Evolutionary conservation across 2,797 vertebrate genomes (phyloP), one percentile per base, ranked within the genome.

Genomic region (Margarornis squamiger): DNA sequence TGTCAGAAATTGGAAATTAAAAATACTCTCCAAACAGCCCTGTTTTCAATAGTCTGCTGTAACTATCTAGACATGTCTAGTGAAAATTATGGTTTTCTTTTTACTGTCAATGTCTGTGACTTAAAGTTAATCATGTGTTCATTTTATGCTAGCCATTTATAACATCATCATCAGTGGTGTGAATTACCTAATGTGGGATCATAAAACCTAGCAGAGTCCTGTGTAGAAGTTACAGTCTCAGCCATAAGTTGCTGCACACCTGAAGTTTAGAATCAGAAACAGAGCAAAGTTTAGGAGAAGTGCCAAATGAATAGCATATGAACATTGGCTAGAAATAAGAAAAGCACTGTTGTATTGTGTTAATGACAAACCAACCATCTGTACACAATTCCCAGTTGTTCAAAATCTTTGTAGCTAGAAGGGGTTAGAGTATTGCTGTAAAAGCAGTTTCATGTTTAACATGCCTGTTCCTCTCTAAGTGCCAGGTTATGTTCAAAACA

Each of bases 211-310:
- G 63, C 54, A 68, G 57, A 95, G 73, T 83, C 67, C 59, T 38
- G 34, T 65, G 27, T 26, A 91, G 75, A 85, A 91, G 41, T 93
- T 32, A 48, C 36, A 95, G 45, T 15, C n/a, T 77, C 95, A 90
- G 46, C 9, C 8, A 15, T 85, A 87, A 96, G 39, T 82, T 86
- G 85, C 92, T 48, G 81, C 39, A 73, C 84, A 96, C 90, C 94
- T 83, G 93, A 96, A 90, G 89, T 91, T 96, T 96, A 77, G 84
- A 94, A 93, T 93, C 70, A 96, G 88, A 97, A 97, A 94, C 76
- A 96, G 86, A 90, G 71, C 20, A 79, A 96, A 84, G 55, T 63
- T 82, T 67, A 84, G 67, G 54, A 93, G 88, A 95, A 82, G 22
- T 73, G 61, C 72, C 79, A 96, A 93, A 72, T 66, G 18, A 78